Base-by-base conservation (phyloP, 2,113 vertebrate species). In the Larimichthys polyactis region DNA sequence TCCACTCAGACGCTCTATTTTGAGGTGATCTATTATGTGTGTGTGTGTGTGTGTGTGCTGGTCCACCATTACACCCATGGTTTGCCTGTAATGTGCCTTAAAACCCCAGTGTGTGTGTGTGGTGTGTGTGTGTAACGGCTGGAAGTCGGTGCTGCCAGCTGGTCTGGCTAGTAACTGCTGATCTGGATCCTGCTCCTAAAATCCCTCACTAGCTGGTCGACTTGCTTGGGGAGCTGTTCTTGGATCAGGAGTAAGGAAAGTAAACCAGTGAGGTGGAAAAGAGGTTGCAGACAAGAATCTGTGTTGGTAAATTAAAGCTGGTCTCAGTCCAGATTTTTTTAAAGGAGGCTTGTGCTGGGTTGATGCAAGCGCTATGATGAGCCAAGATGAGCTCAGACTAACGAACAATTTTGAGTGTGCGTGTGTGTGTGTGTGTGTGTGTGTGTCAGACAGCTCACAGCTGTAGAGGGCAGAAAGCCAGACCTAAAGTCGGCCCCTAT, bases 391-490 rank as follows among this genome's bases (percentile, higher is more conserved):
- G 66, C 78, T 73, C 67, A 49, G 71, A 90, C 74, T 87, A 89
- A 89, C 58, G 29, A 59, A 89, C 19, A 9, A 20, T 63, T 87
- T 86, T 71, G 70, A 68, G 43, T 68, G 75, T 63, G 70, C n/a
- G n/a, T 73, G 68, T 78, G 46, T 70, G 52, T 72, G 68, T 72
- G 57, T 62, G 51, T 10, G 86, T 58, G 74, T 36, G 69, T 19
- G 43, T 64, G 57, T 73, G 44, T 75, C 36, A 70, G 88, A 86
- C 85, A 75, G 81, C 81, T 83, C 87, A 63, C 90, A 91, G 88
- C 93, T 92, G 85, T 91, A 90, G 78, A 87, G 74, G 84, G 88
- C 90, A 89, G 65, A 84, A 83, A 10, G 89, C 91, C 90, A 93
- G 87, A 73, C 75, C 85, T 55, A 67, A 85, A 89, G 83, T 86